Conservation (phyloP, 2,888 invertebrate genomes). For the Leptopilina drosophilae region DNA sequence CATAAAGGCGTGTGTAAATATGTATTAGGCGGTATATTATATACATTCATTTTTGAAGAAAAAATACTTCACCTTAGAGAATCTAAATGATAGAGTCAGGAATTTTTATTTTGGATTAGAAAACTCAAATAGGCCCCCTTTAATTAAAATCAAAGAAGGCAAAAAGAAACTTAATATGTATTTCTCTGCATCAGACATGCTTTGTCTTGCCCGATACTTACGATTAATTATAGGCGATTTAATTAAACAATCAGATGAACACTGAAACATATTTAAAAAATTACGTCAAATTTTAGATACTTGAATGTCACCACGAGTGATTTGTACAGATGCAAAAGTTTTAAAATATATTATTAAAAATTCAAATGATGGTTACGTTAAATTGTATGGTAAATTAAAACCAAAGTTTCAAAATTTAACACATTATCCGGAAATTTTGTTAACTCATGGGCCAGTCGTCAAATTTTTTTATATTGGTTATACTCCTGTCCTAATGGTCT, state of each 20-base stretch:
- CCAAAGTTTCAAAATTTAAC: constrained; percentile 43
- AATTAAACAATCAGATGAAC: constrained; percentile 43
- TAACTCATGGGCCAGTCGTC: constrained; percentile 42
- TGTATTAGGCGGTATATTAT: constrained; percentile 43
- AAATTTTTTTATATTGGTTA: no score
- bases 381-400: constrained; percentile 47
- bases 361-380: constrained; percentile 24
- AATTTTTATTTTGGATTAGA: constrained; percentile 45
- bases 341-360: constrained; percentile 42
- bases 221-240: constrained; percentile 48
- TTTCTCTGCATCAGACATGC: constrained; percentile 43
- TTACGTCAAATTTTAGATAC: constrained; percentile 46
- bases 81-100: constrained; percentile 42
- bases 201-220: constrained; percentile 45
- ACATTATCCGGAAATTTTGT: constrained; percentile 40
- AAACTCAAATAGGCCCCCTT: constrained; percentile 37
- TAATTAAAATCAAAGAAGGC: constrained; percentile 23
- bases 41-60: constrained; percentile 42
- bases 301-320: constrained; percentile 40
- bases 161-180: constrained; percentile 2
- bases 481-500: no score
- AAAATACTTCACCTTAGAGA: constrained; percentile 41
- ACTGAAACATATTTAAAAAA: constrained; percentile 44
- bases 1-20: constrained; percentile 48
- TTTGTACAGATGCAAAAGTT: constrained; percentile 30